Conservation (phyloP, 2,888 invertebrate genomes). For the Athalia cordata region DNA sequence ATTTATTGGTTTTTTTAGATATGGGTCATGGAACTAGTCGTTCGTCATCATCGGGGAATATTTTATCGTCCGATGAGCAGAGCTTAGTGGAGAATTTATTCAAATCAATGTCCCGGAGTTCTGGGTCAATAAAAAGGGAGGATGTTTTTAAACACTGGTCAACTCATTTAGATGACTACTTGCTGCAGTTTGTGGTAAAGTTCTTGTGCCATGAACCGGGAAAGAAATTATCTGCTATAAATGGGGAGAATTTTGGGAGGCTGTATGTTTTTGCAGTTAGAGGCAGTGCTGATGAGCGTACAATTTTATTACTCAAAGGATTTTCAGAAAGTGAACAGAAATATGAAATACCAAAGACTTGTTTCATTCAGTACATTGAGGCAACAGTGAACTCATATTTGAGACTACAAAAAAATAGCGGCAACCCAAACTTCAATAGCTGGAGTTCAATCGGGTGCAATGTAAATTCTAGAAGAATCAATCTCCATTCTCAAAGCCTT, state of each 20-base stretch:
- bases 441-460: conserved; percentile 80
- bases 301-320: conserved; percentile 66
- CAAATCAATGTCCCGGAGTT: conserved; percentile 71
- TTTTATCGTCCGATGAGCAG: conserved; percentile 68
- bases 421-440: conserved; percentile 75
- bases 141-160: conserved; percentile 72
- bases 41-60: conserved; percentile 67
- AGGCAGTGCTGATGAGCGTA: conserved; percentile 67
- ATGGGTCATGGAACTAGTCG: conserved; percentile 71
- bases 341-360: conserved; percentile 62
- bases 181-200: conserved; percentile 68
- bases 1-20: no score
- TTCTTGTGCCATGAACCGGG: conserved; percentile 71
- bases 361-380: conserved; percentile 81
- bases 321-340: conserved; percentile 68
- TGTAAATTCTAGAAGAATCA: conserved; percentile 76
- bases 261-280: conserved; percentile 69
- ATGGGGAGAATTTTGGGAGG: conserved; percentile 69
- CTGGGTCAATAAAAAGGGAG: conserved; percentile 71
- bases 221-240: conserved; percentile 66
- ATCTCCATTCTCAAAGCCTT: conserved; percentile 77
- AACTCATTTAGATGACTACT: conserved; percentile 66
- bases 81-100: conserved; percentile 70
- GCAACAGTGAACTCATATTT: conserved; percentile 86
- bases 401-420: conserved; percentile 79